Percentiles rank a stretch among this genome's conserved stretches.
Conservation (phyloP, 2,113 vertebrate species). For the Rostratula benghalensis region DNA sequence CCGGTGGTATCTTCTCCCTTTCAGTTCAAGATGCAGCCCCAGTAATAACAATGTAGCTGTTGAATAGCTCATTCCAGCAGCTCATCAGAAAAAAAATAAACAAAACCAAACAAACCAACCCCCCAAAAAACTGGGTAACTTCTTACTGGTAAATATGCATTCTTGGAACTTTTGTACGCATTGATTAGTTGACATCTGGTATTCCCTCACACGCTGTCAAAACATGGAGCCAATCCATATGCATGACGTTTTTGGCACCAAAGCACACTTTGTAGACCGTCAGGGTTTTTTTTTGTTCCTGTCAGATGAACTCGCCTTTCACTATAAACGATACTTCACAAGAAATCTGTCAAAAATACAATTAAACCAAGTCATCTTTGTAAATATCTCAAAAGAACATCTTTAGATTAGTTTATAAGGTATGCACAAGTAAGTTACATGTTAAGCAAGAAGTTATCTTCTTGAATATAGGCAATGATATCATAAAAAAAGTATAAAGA, state of each 20-base stretch:
- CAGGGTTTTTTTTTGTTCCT: background rate
- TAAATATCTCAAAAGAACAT: background rate
- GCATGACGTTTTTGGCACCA: background rate
- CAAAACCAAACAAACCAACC: too few relatives aligned
- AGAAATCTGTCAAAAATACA: constrained; percentile 30
- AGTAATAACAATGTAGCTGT: background rate
- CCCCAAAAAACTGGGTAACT: too few relatives aligned
- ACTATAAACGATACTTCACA: background rate
- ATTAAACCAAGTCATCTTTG: background rate
- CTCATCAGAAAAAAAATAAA: background rate
- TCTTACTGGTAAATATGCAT: constrained; percentile 3
- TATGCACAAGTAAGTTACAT: background rate
- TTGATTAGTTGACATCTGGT: constrained; percentile 39
- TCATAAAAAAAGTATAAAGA: background rate
- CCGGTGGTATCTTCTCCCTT: background rate
- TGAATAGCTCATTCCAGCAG: background rate
- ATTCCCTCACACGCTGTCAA: constrained; percentile 19
- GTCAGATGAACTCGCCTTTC: background rate
- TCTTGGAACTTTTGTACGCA: background rate
- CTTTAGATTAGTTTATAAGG: background rate
- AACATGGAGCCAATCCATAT: background rate
- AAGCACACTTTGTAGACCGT: background rate
- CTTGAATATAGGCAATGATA: background rate
- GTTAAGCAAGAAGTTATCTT: background rate
- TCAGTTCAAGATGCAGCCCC: background rate